Evolutionary conservation across 2,113 vertebrate species (phyloP), one percentile per base, ranked within the genome.

Genomic region (Arvicanthis niloticus): DNA sequence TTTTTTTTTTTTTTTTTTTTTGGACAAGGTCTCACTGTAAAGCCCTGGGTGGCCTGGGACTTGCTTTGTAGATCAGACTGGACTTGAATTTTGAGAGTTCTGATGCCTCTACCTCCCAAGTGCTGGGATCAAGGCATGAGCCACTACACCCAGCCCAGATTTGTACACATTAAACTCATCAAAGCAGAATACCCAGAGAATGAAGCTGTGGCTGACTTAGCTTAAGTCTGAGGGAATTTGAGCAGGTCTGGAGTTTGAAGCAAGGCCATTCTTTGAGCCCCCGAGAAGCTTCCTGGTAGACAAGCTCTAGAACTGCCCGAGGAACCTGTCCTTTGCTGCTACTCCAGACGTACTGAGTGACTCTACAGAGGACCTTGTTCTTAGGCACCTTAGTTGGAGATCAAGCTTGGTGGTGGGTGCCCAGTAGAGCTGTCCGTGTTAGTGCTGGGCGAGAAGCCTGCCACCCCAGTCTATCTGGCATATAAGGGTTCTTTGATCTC

Each of bases 171-270:
- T 60, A 73, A 51, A 91, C 22, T 91, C 81, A 84, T 0, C 90
- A 89, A 91, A 94, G 42, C 65, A 85, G 37, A 96, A 93, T 13
- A 13, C 34, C 34, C 42, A 92, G 45, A 40, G 42, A 85, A 22
- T 78, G 22, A 62, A 75, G 48, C 42, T 81, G 16, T 89, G 68
- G 77, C 3, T 87, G 65, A 94, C 94, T 89, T 65, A 77, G 24
- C 24, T 87, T 13, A 68, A 48, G 0, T 65, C 29, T 48, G 16
- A 93, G 75, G 70, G 53, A 31, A 42, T 92, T n/a, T 88, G 87
- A 58, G 81, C 67, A 96, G 42, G 22, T 24, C 45, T 86, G 2
- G 13, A 88, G 26, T 29, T 84, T 26, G n/a, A 80, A 88, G n/a
- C 62, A 93, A 80, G 60, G 62, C 62, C 15, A 53, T 58, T 51